These are phyloP conservation scores for Bactericera cockerelli DNA, from an alignment of 1,140 invertebrate species.

Conservation along the genomic window DNA sequence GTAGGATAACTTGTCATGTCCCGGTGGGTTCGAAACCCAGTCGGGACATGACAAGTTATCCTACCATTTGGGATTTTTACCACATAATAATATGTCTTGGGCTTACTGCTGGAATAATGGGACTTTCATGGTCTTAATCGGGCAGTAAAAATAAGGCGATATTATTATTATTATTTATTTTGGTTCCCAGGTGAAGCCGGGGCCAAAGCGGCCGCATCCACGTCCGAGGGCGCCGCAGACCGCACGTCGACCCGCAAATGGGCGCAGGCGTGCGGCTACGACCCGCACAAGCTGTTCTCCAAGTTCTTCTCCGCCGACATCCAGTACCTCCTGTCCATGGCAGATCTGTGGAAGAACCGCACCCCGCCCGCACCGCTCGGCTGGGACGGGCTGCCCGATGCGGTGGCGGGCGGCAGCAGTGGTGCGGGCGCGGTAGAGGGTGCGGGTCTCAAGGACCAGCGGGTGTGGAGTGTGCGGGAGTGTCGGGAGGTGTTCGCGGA, in stretches of 20 bases:
- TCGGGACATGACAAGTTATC: too few relatives aligned
- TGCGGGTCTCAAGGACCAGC: slow-evolving; percentile 49
- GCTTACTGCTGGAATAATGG: too few relatives aligned
- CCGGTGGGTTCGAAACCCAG: too few relatives aligned
- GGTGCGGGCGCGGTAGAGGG: slow-evolving; percentile 23
- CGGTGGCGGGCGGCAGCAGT: slow-evolving; percentile 34
- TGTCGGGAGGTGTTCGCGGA: slow-evolving; percentile 59
- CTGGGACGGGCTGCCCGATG: slow-evolving; percentile 48
- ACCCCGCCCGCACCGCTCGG: slow-evolving; percentile 65
- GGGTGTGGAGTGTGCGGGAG: slow-evolving; percentile 63
- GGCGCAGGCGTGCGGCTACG: slow-evolving; percentile 70
- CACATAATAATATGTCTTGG: too few relatives aligned
- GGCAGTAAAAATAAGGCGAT: too few relatives aligned
- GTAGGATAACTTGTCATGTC: too few relatives aligned
- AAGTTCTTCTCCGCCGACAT: slow-evolving; percentile 95
- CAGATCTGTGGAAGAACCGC: slow-evolving; percentile 81
- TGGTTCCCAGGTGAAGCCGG: slow-evolving; percentile 36
- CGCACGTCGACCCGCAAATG: slow-evolving; percentile 77
- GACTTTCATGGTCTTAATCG: too few relatives aligned
- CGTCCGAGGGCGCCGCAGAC: slow-evolving; percentile 50
- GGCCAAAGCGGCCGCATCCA: slow-evolving; percentile 33
- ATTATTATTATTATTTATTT: too few relatives aligned
- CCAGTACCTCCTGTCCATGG: slow-evolving; percentile 85
- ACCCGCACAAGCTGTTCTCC: slow-evolving; percentile 64
- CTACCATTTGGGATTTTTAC: too few relatives aligned